phyloP scores from a whole-genome alignment of 2,888 invertebrate species.

The Chydorus sphaericus region DNA sequence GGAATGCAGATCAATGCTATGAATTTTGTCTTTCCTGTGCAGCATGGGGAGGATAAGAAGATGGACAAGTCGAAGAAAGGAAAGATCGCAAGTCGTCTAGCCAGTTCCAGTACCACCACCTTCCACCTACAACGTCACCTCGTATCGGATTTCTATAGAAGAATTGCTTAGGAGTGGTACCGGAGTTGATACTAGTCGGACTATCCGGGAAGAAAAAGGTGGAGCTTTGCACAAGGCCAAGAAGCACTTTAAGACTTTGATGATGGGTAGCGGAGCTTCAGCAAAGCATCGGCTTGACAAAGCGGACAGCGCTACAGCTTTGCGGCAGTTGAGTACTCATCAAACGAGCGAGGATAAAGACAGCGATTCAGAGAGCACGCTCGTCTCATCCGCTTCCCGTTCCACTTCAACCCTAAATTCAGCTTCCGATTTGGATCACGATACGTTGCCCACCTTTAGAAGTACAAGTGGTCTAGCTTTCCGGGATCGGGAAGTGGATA shows the following conservation, averaged over 20 bases:
- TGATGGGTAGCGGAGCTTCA: conserved; percentile 22
- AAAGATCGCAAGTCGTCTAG: neutral
- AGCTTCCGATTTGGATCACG: conserved; percentile 16
- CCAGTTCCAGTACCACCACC: too few relatives aligned
- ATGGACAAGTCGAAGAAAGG: neutral
- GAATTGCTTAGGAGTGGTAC: neutral
- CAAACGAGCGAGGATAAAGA: conserved; percentile 23
- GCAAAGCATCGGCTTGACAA: neutral
- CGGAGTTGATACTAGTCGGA: neutral
- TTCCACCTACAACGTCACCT: neutral
- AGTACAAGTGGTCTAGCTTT: neutral
- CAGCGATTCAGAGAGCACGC: conserved; percentile 24
- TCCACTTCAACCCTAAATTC: conserved; percentile 19
- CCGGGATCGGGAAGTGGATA: conserved; percentile 10
- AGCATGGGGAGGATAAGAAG: conserved; percentile 10
- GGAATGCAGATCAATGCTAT: neutral
- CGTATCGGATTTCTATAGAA: conserved; percentile 11
- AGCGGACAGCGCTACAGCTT: neutral
- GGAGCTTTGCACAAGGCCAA: conserved; percentile 31
- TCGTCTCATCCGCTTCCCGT: conserved; percentile 14
- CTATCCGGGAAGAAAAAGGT: neutral
- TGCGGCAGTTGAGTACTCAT: neutral
- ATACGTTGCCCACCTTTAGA: neutral
- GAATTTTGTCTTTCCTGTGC: neutral
- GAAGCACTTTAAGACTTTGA: conserved; percentile 32